Base-by-base conservation (phyloP, 2,888 invertebrate species). In the Drosophila greeni region DNA sequence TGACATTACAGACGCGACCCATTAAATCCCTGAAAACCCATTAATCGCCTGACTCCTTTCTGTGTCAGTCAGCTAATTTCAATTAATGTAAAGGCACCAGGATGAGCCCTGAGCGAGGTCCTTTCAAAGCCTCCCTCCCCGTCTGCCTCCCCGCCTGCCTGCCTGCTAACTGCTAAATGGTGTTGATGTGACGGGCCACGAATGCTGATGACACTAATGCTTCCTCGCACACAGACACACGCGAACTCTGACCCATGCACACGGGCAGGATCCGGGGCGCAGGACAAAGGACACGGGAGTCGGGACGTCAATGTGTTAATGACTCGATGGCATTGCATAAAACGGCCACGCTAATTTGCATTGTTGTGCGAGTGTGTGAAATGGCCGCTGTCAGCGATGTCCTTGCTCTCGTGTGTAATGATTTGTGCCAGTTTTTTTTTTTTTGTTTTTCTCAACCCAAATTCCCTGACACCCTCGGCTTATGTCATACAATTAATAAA, bases 261-360 rank as follows among this genome's bases (percentile, higher is more conserved):
- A 40, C 11, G 37, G 59, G 43, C 39, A 39, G 39, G 20, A 45
- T 24, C 7, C 52, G n/a, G 34, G 37, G 23, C 24, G 49, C 34
- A 45, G 18, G 48, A 34, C 52, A 31, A 33, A 52, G 59, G 55
- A 55, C 36, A 7, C 3, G 16, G 58, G 54, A 43, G 43, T 12
- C 20, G 9, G 39, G 42, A 69, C 65, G 60, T 68, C 72, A 70
- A 76, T 76, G 78, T 74, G 72, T 74, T 77, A 77, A 77, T 75
- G 78, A 75, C 70, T 66, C 67, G 62, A 70, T 67, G 70, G 77
- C 73, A 75, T 68, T 75, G 76, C 77, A 73, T 66, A 69, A 77
- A 77, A 65, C 72, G 73, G 61, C 59, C 64, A 42, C 66, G 76
- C 66, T 77, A 77, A 78, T 77, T 77, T 75, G 59, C 72, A 75